Evolutionary conservation across 2,888 invertebrate genomes (phyloP).

Genomic region (Lepidocyrtoides sp.): DNA sequence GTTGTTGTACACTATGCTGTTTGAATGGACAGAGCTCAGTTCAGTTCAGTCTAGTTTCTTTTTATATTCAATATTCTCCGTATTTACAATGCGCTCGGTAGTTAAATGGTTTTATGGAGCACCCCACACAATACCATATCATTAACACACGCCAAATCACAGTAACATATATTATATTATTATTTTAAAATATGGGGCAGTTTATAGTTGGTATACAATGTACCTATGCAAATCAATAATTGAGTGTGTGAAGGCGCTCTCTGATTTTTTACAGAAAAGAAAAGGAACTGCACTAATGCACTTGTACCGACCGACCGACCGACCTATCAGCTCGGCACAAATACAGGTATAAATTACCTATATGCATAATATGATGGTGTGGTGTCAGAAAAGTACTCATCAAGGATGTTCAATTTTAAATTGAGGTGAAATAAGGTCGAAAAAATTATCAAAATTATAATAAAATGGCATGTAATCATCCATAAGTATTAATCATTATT

Average conservation of each 20-base stretch:
- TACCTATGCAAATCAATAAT: no score
- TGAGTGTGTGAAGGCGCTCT: no score
- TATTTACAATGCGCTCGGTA: no score
- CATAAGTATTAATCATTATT: no score
- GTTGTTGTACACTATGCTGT: no score
- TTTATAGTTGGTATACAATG: neutral
- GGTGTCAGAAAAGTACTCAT: neutral
- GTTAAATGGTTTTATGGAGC: neutral
- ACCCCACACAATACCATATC: neutral
- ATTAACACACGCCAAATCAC: neutral
- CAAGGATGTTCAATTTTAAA: neutral
- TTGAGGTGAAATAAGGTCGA: neutral
- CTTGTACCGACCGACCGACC: no score
- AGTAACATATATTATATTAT: no score
- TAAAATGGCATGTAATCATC: neutral
- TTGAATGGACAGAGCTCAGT: no score
- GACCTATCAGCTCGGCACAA: neutral
- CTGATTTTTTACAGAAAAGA: neutral
- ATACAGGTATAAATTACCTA: neutral
- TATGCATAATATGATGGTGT: neutral
- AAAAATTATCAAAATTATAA: slow-evolving; percentile 6
- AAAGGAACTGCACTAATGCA: no score
- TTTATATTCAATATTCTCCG: no score
- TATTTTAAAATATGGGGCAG: neutral
- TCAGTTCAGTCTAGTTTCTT: no score